Evolutionary conservation across 1,140 invertebrate species (phyloP), one percentile per base, ranked within the genome.

Genomic region (Leptonema lineaticorne): DNA sequence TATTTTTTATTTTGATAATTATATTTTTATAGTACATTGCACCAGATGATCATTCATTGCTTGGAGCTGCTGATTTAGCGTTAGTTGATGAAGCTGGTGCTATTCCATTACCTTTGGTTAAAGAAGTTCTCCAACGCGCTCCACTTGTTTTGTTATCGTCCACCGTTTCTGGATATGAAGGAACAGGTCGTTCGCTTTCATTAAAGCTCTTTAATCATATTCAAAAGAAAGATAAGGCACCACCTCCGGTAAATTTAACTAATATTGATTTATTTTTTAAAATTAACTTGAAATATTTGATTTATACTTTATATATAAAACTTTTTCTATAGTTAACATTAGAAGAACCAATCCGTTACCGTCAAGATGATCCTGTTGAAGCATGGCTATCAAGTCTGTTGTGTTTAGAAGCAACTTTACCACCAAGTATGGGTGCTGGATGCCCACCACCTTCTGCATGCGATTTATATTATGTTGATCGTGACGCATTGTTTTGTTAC

Each of bases 81-180:
- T 89, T 99, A 20, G 98, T 99, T 73, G 98, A 99, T 79, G 98
- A 99, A 84, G 98, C 98, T 8, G 98, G 97, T 2, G 98, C 97
- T 18, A 99, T 99, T 73, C 98, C 98, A 0, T 81, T 99, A 53
- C 92, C 95, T 0, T 87, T 95, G 73, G 96, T 99, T 0, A 95
- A 95, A 75, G 87, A 89, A 41, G 90, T 98, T 77, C 90, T 98
- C 78, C 84, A 95, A 59, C 95, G 95, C 0, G 94, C 96, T 0
- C 98, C 98, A 77, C 83, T 99, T 30, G 92, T 96, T 3, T 96
- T 99, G 76, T 87, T 99, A 75, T 90, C 98, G 0, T 99, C 97
- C 0, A 99, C 98, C 0, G 94, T 99, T 28, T 97, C 97, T 78
- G 97, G 96, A 76, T 99, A 99, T 80, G 98, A 99, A 86, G 98